A percentile compares a stretch with the other conserved stretches of the same genome.
phyloP scores from a whole-genome alignment of 2,888 invertebrate species.

The Meteorus cinctellus region DNA sequence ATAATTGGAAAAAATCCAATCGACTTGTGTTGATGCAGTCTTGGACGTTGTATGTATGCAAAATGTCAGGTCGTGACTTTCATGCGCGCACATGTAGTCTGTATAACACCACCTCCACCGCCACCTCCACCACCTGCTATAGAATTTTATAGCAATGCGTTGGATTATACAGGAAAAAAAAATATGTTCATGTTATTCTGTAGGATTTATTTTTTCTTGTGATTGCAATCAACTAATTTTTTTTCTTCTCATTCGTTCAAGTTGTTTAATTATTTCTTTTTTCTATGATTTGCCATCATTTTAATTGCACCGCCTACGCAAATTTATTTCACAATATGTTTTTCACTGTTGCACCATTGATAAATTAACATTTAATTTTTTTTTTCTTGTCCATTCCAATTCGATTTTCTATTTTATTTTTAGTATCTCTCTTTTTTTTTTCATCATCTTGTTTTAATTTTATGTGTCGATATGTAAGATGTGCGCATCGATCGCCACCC shows the following conservation, averaged over 20 bases:
- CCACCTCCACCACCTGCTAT: slow-evolving; percentile 47
- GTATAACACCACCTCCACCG: slow-evolving; percentile 57
- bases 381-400: background rate
- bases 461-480: slow-evolving; percentile 22
- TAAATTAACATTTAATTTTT: slow-evolving; percentile 20
- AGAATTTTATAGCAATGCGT: background rate
- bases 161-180: background rate
- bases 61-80: slow-evolving; percentile 72
- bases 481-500: slow-evolving; percentile 32
- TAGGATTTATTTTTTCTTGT: background rate
- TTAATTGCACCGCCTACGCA: slow-evolving; percentile 20
- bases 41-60: slow-evolving; percentile 49
- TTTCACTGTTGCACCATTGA: slow-evolving; percentile 8
- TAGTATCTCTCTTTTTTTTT: background rate
- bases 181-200: background rate
- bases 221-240: background rate
- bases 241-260: background rate
- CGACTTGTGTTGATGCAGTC: slow-evolving; percentile 56
- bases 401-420: background rate
- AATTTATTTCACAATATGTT: slow-evolving; percentile 8
- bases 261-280: background rate
- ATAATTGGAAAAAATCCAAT: slow-evolving; percentile 58
- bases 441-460: slow-evolving; percentile 4
- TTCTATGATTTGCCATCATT: background rate
- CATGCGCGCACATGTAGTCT: slow-evolving; percentile 56